These are phyloP conservation scores for Cydia fagiglandana DNA, from an alignment of 1,140 invertebrate genomes.

Conservation along the genomic window DNA sequence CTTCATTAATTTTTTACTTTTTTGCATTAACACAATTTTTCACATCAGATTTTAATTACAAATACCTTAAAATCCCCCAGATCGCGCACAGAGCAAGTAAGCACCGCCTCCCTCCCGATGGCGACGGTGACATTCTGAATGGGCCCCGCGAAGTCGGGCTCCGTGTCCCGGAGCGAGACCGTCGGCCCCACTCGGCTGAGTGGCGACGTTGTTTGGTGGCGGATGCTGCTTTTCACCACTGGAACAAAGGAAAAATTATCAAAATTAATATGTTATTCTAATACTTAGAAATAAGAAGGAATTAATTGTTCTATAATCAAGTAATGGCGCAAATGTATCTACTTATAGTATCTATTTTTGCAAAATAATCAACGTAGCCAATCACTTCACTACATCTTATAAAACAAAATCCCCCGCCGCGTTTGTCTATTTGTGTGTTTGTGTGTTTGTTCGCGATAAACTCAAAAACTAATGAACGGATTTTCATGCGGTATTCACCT, in stretches of 20 bases:
- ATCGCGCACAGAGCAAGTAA: slow-evolving; percentile 89
- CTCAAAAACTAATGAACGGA: too few species aligned
- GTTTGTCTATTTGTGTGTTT: too few species aligned
- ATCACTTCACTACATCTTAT: too few species aligned
- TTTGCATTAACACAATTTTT: too few species aligned
- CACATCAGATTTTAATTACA: background rate
- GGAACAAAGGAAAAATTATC: slow-evolving; percentile 43
- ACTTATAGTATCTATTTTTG: too few species aligned
- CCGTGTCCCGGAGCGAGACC: slow-evolving; percentile 71
- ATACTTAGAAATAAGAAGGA: background rate
- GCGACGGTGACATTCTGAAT: slow-evolving; percentile 89
- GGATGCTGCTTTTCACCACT: slow-evolving; percentile 65
- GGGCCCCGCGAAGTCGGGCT: slow-evolving; percentile 86
- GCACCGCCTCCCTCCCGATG: slow-evolving; percentile 87
- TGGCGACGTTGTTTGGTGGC: slow-evolving; percentile 64
- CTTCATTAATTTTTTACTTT: too few species aligned
- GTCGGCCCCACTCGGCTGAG: slow-evolving; percentile 66
- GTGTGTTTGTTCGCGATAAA: too few species aligned
- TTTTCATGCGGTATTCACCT: too few species aligned
- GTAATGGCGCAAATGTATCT: too few species aligned
- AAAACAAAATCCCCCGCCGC: too few species aligned
- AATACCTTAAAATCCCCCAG: slow-evolving; percentile 90
- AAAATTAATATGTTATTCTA: background rate
- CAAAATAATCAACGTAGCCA: too few species aligned
- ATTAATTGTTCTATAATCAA: too few species aligned